Base-by-base conservation (phyloP, 2,797 vertebrate species). In the Masticophis lateralis region DNA sequence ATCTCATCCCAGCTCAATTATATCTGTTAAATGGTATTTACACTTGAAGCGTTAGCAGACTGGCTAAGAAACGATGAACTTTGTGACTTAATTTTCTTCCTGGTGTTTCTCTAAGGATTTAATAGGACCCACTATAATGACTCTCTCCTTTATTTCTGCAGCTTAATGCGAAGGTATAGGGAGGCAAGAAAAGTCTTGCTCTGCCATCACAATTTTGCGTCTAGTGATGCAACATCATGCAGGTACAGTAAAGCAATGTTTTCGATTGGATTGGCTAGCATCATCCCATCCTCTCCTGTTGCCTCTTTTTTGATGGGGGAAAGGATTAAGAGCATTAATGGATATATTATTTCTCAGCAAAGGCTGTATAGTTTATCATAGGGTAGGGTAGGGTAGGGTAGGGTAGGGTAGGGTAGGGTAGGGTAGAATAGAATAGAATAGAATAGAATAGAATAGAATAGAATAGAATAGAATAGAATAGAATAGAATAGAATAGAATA, bases 281-380 rank as follows among this genome's bases (percentile, higher is more conserved):
- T 74, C 7, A 18, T 16, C n/a, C 66, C 66, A 8, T 74, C 14
- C 6, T 37, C 43, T 14, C 27, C 14, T 27, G 7, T 66, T 69
- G 37, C 61, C 56, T 69, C 89, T 60, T 95, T 66, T 90, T 94
- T 8, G 2, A 1, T 69, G 66, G 66, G n/a, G 2, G 94, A 92
- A 91, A 95, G 95, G 95, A 79, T 94, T 93, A 94, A 95, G 91
- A 88, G 55, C 94, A 86, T 59, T 63, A 63, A 86, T 91, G 5
- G 74, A 51, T 3, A 90, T 0, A 0, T 66, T 95, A 92, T 94
- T 93, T 93, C 89, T 96, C 10, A 89, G 88, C 47, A 79, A 95
- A 96, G 93, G 90, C 94, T 90, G 94, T 95, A 90, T 66, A 93
- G 89, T 22, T 53, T 92, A 91, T 94, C 92, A 93, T 53, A 90